Percentiles rank a stretch among this genome's conserved stretches.
Evolutionary conservation across 2,888 invertebrate species (phyloP).

Genomic region (Drosophila paranaensis): DNA sequence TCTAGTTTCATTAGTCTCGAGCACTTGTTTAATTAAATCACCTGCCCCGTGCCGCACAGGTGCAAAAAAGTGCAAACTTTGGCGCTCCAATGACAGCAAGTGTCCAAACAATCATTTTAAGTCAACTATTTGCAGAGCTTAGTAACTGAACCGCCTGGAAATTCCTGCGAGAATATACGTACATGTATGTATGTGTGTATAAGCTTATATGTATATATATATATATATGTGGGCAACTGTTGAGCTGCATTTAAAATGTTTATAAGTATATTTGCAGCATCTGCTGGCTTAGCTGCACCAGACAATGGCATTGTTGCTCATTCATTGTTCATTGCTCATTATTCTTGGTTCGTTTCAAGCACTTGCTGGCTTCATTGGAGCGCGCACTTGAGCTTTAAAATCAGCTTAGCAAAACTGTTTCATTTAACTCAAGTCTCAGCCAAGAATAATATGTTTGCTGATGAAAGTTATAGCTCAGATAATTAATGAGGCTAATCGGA

Average conservation of each 20-base stretch:
- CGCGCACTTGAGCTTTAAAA: not conserved
- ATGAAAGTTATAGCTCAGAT: not conserved
- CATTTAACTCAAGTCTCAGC: not conserved
- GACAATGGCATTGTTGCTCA: not conserved
- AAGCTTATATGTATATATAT: too few relatives aligned
- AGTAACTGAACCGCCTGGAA: too few relatives aligned
- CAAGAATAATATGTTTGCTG: not conserved
- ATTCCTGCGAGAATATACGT: too few relatives aligned
- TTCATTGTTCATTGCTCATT: not conserved
- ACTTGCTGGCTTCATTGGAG: not conserved
- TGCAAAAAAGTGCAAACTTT: not conserved
- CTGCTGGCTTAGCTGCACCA: not conserved
- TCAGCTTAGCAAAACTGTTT: not conserved
- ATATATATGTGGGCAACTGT: too few relatives aligned
- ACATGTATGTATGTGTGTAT: too few relatives aligned
- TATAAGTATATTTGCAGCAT: not conserved
- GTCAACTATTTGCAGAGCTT: conserved; percentile 3
- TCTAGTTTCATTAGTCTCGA: conserved; percentile 5
- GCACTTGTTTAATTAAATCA: conserved; percentile 13
- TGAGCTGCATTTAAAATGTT: too few relatives aligned
- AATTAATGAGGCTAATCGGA: not conserved
- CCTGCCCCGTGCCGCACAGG: not conserved
- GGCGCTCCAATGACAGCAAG: not conserved
- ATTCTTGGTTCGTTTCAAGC: not conserved
- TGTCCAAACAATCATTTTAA: not conserved